Conservation (phyloP, 2,113 vertebrate species). For the Hippocampus comes region DNA sequence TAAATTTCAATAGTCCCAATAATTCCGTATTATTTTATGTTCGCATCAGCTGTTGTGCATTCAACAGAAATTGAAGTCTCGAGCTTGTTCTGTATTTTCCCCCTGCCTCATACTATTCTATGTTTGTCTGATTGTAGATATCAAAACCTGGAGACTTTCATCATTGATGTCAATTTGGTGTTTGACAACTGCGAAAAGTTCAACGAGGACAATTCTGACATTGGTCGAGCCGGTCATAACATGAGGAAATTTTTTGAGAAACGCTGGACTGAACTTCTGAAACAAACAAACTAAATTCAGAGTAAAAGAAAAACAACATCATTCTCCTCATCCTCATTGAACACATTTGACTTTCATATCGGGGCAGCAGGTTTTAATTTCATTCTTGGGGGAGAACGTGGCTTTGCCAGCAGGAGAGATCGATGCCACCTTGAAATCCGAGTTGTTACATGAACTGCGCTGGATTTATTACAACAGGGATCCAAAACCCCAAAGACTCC, state of each 20-base stretch:
- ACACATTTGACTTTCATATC: slow-evolving; percentile 74
- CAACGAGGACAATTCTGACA: slow-evolving; percentile 99
- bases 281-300: slow-evolving; percentile 84
- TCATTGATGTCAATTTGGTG: slow-evolving; percentile 94
- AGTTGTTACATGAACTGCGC: slow-evolving; percentile 74
- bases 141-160: slow-evolving; percentile 92
- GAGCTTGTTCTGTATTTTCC: too few species aligned
- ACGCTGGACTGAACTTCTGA: slow-evolving; percentile 96
- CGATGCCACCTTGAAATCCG: slow-evolving; percentile 71
- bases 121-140: slow-evolving; percentile 75
- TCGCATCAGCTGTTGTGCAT: too few species aligned
- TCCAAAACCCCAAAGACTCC: slow-evolving; percentile 92
- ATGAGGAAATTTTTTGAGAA: slow-evolving; percentile 99
- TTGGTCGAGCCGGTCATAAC: slow-evolving; percentile 95
- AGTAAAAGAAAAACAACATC: not conserved
- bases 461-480: slow-evolving; percentile 92
- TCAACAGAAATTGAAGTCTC: too few species aligned
- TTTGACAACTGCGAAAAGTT: slow-evolving; percentile 99
- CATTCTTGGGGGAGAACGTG: slow-evolving; percentile 27
- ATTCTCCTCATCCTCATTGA: slow-evolving; percentile 51
- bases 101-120: too few species aligned
- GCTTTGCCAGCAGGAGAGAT: slow-evolving; percentile 53
- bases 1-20: not conserved
- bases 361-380: slow-evolving; percentile 56
- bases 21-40: too few species aligned